Evolutionary conservation across 2,113 vertebrate species (phyloP).

Genomic region (Corythornis madagascariensis): DNA sequence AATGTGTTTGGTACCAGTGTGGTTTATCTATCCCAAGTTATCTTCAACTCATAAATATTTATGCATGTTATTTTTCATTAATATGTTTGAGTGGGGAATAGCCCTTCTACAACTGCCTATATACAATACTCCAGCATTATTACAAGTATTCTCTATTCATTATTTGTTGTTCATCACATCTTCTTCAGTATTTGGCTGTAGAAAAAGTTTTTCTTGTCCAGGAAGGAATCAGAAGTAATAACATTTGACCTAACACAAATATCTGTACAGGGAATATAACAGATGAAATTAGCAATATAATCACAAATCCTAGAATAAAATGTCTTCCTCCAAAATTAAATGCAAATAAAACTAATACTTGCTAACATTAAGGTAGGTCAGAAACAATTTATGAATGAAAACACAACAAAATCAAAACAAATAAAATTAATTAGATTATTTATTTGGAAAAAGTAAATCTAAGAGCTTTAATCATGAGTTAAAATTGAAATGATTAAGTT

Average conservation of each 20-base stretch:
- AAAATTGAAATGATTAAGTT: neutral
- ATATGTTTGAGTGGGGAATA: neutral
- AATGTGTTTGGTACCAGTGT: neutral
- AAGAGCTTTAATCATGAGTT: neutral
- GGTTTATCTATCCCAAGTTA: neutral
- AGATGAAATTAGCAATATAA: neutral
- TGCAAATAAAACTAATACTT: slow-evolving; percentile 12
- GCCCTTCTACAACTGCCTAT: neutral
- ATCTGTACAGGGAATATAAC: neutral
- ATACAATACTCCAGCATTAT: neutral
- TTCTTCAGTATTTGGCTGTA: neutral
- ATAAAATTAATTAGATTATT: neutral
- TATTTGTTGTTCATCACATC: neutral
- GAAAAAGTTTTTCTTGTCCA: neutral
- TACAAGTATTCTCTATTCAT: neutral
- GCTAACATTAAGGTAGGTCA: neutral
- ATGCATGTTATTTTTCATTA: neutral
- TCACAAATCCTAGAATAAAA: neutral
- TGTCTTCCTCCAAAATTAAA: neutral
- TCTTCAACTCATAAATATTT: neutral
- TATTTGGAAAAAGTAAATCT: neutral
- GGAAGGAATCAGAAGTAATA: neutral
- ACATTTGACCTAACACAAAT: neutral
- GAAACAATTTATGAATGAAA: neutral
- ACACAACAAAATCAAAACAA: neutral